A percentile compares a stretch with the other conserved stretches of the same genome.
Evolutionary conservation across 2,113 vertebrate genomes (phyloP).

Genomic region (Saguinus imperator): DNA sequence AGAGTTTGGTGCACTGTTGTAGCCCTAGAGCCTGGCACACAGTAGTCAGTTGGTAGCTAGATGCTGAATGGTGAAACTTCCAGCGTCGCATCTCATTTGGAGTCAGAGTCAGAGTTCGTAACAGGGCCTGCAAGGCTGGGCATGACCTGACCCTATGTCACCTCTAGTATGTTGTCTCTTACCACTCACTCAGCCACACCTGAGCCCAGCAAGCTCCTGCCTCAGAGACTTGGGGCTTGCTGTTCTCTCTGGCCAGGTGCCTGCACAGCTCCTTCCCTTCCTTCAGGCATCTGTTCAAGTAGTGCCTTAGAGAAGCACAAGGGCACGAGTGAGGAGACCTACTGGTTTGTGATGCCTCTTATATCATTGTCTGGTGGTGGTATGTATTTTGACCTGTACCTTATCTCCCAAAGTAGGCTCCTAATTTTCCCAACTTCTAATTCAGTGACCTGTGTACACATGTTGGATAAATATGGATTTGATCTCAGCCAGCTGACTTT

Average conservation of each 20-base stretch:
- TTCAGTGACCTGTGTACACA: neutral
- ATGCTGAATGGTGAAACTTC: neutral
- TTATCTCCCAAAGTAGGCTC: neutral
- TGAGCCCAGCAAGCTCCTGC: neutral
- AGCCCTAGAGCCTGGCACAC: neutral
- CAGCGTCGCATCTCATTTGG: neutral
- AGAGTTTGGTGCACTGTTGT: neutral
- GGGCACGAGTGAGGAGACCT: accelerated
- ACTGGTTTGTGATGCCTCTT: neutral
- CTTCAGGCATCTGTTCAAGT: neutral
- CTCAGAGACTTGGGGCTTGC: neutral
- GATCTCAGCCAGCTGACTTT: neutral
- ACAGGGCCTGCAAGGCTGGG: neutral
- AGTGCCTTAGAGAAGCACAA: neutral
- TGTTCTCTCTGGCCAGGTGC: neutral
- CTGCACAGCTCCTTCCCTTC: neutral
- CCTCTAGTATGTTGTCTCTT: too few species aligned
- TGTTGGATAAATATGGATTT: neutral
- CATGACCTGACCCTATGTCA: neutral
- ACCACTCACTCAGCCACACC: neutral
- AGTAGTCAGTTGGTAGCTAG: neutral
- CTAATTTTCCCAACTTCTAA: neutral
- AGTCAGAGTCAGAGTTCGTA: neutral
- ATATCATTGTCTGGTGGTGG: neutral
- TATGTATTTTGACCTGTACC: neutral